A percentile compares a stretch with the other conserved stretches of the same genome.
Conservation (phyloP, 2,888 invertebrate species). For the Leptopterna dolabrata region DNA sequence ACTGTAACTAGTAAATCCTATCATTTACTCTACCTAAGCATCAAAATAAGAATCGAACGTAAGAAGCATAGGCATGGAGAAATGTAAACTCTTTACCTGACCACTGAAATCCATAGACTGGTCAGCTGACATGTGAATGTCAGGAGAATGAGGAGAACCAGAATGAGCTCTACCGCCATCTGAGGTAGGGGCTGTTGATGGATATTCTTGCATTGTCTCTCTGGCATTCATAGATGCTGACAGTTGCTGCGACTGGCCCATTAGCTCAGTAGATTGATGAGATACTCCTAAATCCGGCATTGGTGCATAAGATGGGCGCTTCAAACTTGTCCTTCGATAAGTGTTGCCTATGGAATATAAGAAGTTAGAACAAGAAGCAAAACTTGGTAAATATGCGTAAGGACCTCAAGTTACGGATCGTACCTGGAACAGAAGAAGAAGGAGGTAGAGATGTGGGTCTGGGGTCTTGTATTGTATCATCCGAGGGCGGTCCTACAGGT, state of each 20-base stretch:
- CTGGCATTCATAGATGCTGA: not conserved
- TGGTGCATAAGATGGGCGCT: constrained; percentile 80
- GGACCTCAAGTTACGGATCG: not conserved
- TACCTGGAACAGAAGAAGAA: not conserved
- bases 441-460: constrained; percentile 70
- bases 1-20: too few species aligned
- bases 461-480: not conserved
- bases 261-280: not conserved
- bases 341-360: constrained; percentile 64
- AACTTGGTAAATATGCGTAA: not conserved
- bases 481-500: not conserved
- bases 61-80: not conserved
- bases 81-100: not conserved
- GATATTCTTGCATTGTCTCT: not conserved
- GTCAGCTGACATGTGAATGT: not conserved
- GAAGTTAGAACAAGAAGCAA: constrained; percentile 66
- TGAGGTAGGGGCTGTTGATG: not conserved
- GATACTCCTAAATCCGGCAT: constrained; percentile 74
- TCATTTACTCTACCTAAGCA: too few species aligned
- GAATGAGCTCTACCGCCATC: constrained; percentile 19
- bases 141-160: not conserved
- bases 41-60: too few species aligned
- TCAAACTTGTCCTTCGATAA: constrained; percentile 62
- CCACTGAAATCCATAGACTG: constrained; percentile 37
- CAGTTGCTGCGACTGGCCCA: constrained; percentile 16